Conservation (phyloP, 2,113 vertebrate genomes). For the Antechinus flavipes region DNA sequence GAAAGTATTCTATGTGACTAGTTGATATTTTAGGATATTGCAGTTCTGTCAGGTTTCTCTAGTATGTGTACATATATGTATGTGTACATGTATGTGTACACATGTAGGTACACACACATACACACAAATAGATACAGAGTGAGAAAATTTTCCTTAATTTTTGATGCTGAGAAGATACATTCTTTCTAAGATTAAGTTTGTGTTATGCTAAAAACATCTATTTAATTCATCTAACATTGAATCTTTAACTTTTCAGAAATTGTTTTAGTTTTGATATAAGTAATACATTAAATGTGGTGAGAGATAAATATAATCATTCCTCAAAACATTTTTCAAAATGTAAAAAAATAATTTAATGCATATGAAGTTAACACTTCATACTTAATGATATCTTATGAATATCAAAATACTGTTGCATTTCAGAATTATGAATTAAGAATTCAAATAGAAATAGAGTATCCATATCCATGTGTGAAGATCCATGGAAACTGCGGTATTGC, state of each 20-base stretch:
- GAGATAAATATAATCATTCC: conserved; percentile 26
- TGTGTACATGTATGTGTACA: conserved; percentile 31
- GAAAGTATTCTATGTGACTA: conserved; percentile 10
- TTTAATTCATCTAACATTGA: neutral
- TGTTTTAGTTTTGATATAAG: neutral
- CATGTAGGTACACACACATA: neutral
- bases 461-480: neutral
- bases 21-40: conserved; percentile 40
- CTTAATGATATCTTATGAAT: conserved; percentile 25
- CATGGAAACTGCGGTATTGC: neutral
- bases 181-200: conserved; percentile 7
- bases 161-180: conserved; percentile 23
- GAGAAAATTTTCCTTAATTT: conserved; percentile 18
- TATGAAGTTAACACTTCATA: conserved; percentile 6
- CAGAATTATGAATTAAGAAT: conserved; percentile 1
- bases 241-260: conserved; percentile 8
- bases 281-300: neutral
- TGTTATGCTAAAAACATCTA: neutral
- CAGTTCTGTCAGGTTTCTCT: neutral
- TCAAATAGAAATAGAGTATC: neutral
- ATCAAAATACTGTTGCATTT: conserved; percentile 17
- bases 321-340: neutral
- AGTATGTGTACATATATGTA: neutral
- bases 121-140: conserved; percentile 18
- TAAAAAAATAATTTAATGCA: neutral